Evolutionary conservation across 2,888 invertebrate genomes (phyloP).

Genomic region (Ophion costatus): DNA sequence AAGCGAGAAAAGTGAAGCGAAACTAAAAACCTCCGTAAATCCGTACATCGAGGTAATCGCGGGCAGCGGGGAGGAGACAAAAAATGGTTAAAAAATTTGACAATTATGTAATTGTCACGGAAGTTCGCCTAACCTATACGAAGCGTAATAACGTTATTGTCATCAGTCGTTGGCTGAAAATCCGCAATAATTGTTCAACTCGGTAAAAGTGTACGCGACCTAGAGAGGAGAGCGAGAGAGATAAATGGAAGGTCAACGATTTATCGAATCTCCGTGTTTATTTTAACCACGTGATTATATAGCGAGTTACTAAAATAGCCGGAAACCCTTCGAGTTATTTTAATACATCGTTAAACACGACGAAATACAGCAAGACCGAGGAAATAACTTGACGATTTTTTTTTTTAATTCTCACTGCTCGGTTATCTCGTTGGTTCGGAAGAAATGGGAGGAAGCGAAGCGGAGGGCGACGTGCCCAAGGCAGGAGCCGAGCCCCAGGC

Average conservation of each 20-base stretch:
- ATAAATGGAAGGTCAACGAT: slow-evolving; percentile 38
- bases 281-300: slow-evolving; percentile 55
- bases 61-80: not conserved
- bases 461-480: slow-evolving; percentile 64
- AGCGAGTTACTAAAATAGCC: slow-evolving; percentile 55
- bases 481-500: slow-evolving; percentile 66
- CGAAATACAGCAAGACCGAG: slow-evolving; percentile 2
- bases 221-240: not conserved
- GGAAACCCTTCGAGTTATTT: slow-evolving; percentile 59
- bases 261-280: slow-evolving; percentile 49
- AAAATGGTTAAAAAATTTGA: slow-evolving; percentile 23
- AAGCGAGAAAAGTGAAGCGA: slow-evolving; percentile 1
- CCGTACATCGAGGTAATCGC: slow-evolving; percentile 8
- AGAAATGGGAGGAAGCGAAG: slow-evolving; percentile 75
- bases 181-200: not conserved
- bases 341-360: slow-evolving; percentile 38
- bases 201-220: not conserved
- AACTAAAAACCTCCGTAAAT: not conserved
- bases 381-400: slow-evolving; percentile 20
- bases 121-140: slow-evolving; percentile 50
- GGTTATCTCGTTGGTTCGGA: slow-evolving; percentile 7
- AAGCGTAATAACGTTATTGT: not conserved
- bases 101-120: slow-evolving; percentile 64
- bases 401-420: slow-evolving; percentile 10
- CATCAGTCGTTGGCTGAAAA: not conserved